Conservation (phyloP, 2,888 invertebrate genomes). For the Omphaloscelis lunosa region DNA sequence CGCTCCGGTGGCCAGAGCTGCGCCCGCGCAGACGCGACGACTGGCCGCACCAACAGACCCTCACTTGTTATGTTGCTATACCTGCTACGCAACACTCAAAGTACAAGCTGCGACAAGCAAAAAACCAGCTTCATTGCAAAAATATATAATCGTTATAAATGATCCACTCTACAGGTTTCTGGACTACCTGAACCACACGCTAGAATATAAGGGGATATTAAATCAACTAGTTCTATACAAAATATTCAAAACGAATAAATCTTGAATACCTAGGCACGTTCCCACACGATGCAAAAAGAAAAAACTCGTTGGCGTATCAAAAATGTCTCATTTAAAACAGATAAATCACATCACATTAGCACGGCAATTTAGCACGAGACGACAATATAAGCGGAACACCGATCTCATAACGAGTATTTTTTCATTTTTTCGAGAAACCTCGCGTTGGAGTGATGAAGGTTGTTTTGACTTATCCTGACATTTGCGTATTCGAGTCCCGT, state of each 20-base stretch:
- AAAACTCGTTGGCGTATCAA: conserved; percentile 47
- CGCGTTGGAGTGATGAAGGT: conserved; percentile 86
- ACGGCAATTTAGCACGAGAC: conserved; percentile 77
- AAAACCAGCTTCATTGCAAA: conserved; percentile 30
- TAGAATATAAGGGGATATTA: background rate
- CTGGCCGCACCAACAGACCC: conserved; percentile 57
- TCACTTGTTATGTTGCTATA: conserved; percentile 56
- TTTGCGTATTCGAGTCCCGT: conserved; percentile 77
- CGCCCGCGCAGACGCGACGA: conserved; percentile 64
- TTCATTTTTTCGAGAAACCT: conserved; percentile 70
- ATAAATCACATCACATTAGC: conserved; percentile 81
- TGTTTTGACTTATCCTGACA: conserved; percentile 88
- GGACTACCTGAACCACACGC: background rate
- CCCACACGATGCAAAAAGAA: conserved; percentile 26
- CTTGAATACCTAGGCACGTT: conserved; percentile 15
- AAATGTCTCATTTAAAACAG: conserved; percentile 64
- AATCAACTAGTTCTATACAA: background rate
- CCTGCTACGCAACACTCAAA: conserved; percentile 51
- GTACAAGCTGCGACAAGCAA: conserved; percentile 27
- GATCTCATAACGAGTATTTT: conserved; percentile 64
- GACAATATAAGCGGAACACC: conserved; percentile 75
- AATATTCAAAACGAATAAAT: conserved; percentile 14
- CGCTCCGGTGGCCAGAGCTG: conserved; percentile 75
- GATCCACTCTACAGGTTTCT: conserved; percentile 12
- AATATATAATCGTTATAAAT: conserved; percentile 27